Base-by-base conservation (phyloP, 2,113 vertebrate genomes). In the Harpagus bidentatus region DNA sequence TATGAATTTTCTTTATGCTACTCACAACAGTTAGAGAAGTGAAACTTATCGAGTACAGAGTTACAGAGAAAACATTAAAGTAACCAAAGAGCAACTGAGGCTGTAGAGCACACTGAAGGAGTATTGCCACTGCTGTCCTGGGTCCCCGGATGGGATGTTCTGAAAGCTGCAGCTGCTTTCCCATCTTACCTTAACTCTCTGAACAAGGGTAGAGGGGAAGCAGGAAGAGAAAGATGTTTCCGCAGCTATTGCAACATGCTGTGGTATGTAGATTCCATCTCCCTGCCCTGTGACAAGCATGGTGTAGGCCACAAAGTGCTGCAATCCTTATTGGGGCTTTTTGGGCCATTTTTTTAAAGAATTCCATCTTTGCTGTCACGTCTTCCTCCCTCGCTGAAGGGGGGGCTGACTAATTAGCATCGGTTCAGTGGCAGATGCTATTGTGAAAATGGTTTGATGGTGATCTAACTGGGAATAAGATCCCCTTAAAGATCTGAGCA, bases 231-330 rank as follows among this genome's bases (percentile, higher is more conserved):
- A 80, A 82, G 58, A 83, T 5, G 1, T 83, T 96, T 97, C 87
- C 1, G 0, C 63, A 70, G 55, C 0, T 17, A 89, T 97, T 95
- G 84, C 94, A 81, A 96, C 91, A 96, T 0, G 0, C 17, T 36
- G 8, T 48, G 91, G 91, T 89, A 82, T n/a, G 67, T 65, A 88
- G 55, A 95, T 91, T 91, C 82, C 58, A 66, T 88, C 79, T 93
- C 66, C 81, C 87, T 87, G 78, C 93, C 86, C 93, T 95, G 89
- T 97, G 94, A 97, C 94, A 78, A 93, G 59, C 59, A 36, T 67
- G 82, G 38, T 90, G 77, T 77, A 55, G 93, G 89, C 82, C 97
- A 96, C 81, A 86, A 74, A 95, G 74, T 94, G 89, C 96, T 86
- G 93, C 94, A 97, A 96, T 97, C 50, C 50, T 88, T 80, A 83